Percentiles rank a stretch among this genome's conserved stretches.
Conservation (phyloP, 2,113 vertebrate genomes). For the Andinoacara biseriatus region DNA sequence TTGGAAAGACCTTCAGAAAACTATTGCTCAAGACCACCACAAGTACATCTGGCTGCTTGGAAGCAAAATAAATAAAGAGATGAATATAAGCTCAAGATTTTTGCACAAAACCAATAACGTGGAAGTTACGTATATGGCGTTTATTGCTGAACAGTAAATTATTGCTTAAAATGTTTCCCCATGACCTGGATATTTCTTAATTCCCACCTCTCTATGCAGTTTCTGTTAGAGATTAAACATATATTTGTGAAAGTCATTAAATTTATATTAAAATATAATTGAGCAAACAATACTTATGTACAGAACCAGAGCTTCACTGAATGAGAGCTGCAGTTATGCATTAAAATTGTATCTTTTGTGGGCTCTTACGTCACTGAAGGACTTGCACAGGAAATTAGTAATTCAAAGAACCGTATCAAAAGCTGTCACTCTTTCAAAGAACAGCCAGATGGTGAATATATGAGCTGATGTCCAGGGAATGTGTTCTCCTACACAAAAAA, state of each 20-base stretch:
- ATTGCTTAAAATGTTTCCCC: neutral
- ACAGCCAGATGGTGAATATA: constrained; percentile 67
- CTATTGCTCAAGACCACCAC: neutral
- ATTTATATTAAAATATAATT: constrained; percentile 9
- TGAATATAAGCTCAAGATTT: neutral
- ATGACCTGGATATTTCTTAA: neutral
- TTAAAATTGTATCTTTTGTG: constrained; percentile 46
- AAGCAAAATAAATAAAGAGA: neutral
- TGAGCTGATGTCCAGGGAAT: constrained; percentile 39
- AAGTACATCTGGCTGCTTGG: neutral
- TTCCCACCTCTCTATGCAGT: neutral
- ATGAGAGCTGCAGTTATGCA: neutral
- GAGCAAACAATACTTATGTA: neutral
- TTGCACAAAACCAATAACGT: neutral
- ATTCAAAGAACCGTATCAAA: constrained; percentile 63
- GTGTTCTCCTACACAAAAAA: constrained; percentile 28
- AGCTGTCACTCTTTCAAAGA: constrained; percentile 66
- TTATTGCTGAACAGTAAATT: neutral
- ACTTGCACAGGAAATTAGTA: constrained; percentile 59
- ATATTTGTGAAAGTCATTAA: neutral
- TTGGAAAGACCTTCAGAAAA: neutral
- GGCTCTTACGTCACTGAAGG: constrained; percentile 32
- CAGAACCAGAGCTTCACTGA: constrained; percentile 1
- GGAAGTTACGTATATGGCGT: neutral
- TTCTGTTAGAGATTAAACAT: neutral